Percentiles rank a stretch among this genome's conserved stretches.
Conservation (phyloP, 2,797 vertebrate species). For the Salarias fasciatus region DNA sequence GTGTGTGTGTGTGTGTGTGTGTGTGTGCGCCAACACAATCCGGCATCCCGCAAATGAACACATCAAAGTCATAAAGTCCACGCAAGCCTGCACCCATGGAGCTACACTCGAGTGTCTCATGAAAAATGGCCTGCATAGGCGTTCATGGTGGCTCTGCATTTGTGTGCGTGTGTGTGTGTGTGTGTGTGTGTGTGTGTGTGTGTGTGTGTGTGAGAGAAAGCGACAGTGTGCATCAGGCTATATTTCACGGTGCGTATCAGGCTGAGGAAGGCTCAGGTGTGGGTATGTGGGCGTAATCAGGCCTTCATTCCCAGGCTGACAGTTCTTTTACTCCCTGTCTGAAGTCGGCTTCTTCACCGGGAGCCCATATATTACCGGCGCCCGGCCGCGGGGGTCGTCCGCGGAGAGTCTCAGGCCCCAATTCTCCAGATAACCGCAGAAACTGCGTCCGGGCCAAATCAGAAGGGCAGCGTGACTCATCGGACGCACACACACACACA, state of each 20-base stretch:
- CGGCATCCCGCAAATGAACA: not conserved
- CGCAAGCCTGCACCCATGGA: not conserved
- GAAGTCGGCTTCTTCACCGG: slow-evolving; percentile 64
- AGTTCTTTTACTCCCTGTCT: slow-evolving; percentile 75
- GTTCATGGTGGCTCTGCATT: too few relatives aligned
- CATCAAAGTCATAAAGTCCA: not conserved
- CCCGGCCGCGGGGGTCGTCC: slow-evolving; percentile 58
- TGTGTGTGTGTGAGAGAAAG: not conserved
- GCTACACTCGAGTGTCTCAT: not conserved
- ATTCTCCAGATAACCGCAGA: slow-evolving; percentile 57
- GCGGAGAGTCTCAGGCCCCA: slow-evolving; percentile 53
- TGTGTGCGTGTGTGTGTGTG: not conserved
- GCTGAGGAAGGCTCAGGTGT: slow-evolving; percentile 72
- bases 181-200: not conserved
- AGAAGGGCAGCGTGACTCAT: slow-evolving; percentile 15
- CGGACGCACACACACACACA: slow-evolving; percentile 18
- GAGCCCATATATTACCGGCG: slow-evolving; percentile 76
- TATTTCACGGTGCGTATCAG: slow-evolving; percentile 10
- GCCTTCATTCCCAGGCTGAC: slow-evolving; percentile 74
- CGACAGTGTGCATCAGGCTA: slow-evolving; percentile 13
- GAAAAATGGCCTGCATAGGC: too few relatives aligned
- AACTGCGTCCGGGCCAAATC: slow-evolving; percentile 38
- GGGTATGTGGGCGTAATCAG: slow-evolving; percentile 74
- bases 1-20: too few relatives aligned
- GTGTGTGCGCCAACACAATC: not conserved